Conservation (phyloP, 92 coral and sea anemone species). For the Porites cylindrica region DNA sequence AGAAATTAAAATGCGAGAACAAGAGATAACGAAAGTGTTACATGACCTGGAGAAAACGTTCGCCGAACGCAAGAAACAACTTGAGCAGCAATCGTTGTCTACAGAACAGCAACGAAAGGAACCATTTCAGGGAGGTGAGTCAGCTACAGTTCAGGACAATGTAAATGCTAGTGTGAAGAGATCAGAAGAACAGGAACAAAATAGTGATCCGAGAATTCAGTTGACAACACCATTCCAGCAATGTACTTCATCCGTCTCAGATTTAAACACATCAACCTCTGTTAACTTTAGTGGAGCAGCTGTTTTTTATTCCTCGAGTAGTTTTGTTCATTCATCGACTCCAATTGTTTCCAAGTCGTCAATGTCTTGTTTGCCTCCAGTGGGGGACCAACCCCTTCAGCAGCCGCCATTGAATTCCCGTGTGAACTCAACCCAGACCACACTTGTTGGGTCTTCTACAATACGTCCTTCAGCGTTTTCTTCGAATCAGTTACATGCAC, state of each 20-base stretch:
- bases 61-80: constrained; percentile 19
- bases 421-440: too few species aligned
- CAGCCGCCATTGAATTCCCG: constrained; percentile 1
- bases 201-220: constrained; percentile 4
- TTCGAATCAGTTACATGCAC: too few species aligned
- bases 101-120: not conserved
- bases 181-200: not conserved
- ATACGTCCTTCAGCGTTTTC: too few species aligned
- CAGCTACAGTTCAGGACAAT: not conserved
- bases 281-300: not conserved
- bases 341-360: not conserved
- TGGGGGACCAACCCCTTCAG: constrained; percentile 24
- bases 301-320: constrained; percentile 13
- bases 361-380: not conserved
- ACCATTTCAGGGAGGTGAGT: constrained; percentile 17
- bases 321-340: too few species aligned
- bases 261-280: constrained; percentile 26
- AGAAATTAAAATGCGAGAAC: constrained; percentile 18
- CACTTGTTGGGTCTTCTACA: too few species aligned
- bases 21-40: constrained; percentile 5
- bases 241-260: too few species aligned
- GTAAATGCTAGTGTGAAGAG: not conserved
- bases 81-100: not conserved
- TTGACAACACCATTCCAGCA: not conserved
- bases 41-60: constrained; percentile 27